Evolutionary conservation across 1,140 invertebrate genomes (phyloP), one percentile per base, ranked within the genome.

Genomic region (Dreissena polymorpha): DNA sequence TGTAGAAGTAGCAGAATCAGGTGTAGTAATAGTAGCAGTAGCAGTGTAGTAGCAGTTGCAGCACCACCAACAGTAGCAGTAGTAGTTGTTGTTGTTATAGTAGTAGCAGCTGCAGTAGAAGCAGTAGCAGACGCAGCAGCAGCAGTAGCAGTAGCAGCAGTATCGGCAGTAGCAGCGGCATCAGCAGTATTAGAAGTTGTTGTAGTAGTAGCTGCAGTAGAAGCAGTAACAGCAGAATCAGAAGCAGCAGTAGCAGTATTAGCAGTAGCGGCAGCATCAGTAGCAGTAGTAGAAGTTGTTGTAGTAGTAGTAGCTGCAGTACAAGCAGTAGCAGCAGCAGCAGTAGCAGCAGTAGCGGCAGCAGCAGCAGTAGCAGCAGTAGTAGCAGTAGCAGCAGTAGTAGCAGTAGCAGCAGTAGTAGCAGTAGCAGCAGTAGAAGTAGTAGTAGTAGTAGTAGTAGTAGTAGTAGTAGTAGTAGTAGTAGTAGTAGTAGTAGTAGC

Each of bases 371-470:
- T 14, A 77, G 74, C 25, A 77, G 74, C 14, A 77, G 74, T 27
- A 77, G 74, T 27, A 67, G 74, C 25, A 77, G 55, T 27, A 77
- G 74, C 25, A 77, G 74, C 16, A 67, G 60, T 67, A 77, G 74
- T 27, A 67, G 74, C 29, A 77, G 74, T 27, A 77, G 74, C 29
- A 77, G 74, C 16, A 77, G 74, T 67, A 77, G 74, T 27, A 77
- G 74, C 16, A 65, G 74, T 14, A 65, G 74, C 10, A 77, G 74
- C 12, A 14, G 74, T 29, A 77, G 74, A 65, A 67, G 74, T 64
- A 77, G 74, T 77, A 77, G 74, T 64, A 77, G 74, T 77, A 77
- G 55, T 27, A n/a, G n/a, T n/a, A n/a, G n/a, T n/a, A n/a, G n/a
- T n/a, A n/a, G n/a, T n/a, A n/a, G n/a, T n/a, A n/a, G n/a, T n/a